phyloP scores from a whole-genome alignment of 2,797 vertebrate species.

The Amniataba percoides region DNA sequence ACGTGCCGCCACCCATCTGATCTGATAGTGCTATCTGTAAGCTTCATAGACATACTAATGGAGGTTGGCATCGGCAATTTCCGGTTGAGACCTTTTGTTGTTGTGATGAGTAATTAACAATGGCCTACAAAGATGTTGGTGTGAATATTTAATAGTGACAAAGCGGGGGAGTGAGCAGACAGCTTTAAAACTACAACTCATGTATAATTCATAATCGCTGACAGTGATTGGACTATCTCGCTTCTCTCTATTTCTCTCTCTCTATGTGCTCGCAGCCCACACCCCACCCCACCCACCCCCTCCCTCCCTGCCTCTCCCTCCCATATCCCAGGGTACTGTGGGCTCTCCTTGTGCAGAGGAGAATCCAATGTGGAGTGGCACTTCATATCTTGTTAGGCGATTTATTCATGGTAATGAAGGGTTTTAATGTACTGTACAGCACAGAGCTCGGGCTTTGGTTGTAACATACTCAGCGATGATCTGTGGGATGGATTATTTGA shows the following conservation, averaged over 20 bases:
- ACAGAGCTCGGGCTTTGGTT: constrained; percentile 68
- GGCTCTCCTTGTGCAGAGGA: constrained; percentile 69
- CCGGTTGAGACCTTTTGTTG: constrained; percentile 83
- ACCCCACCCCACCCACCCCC: neutral
- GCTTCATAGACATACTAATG: constrained; percentile 77
- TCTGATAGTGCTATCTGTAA: constrained; percentile 70
- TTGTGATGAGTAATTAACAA: constrained; percentile 86
- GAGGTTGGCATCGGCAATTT: constrained; percentile 76
- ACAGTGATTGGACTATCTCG: constrained; percentile 76
- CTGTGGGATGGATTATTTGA: constrained; percentile 66
- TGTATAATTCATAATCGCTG: constrained; percentile 89
- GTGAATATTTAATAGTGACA: constrained; percentile 90
- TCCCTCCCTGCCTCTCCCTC: constrained; percentile 3
- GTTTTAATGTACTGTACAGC: constrained; percentile 84
- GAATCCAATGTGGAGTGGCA: constrained; percentile 73
- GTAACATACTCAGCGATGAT: constrained; percentile 65
- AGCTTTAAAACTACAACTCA: constrained; percentile 84
- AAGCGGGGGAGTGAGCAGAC: constrained; percentile 77
- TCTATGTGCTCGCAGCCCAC: constrained; percentile 3
- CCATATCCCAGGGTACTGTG: constrained; percentile 51
- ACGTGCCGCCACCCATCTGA: constrained; percentile 48
- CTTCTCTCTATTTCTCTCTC: constrained; percentile 37
- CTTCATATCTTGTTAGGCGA: constrained; percentile 89
- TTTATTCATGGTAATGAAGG: constrained; percentile 90
- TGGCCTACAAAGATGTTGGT: constrained; percentile 86